These are phyloP conservation scores for Anhinga rufa DNA, from an alignment of 2,113 vertebrate genomes.

Conservation along the genomic window DNA sequence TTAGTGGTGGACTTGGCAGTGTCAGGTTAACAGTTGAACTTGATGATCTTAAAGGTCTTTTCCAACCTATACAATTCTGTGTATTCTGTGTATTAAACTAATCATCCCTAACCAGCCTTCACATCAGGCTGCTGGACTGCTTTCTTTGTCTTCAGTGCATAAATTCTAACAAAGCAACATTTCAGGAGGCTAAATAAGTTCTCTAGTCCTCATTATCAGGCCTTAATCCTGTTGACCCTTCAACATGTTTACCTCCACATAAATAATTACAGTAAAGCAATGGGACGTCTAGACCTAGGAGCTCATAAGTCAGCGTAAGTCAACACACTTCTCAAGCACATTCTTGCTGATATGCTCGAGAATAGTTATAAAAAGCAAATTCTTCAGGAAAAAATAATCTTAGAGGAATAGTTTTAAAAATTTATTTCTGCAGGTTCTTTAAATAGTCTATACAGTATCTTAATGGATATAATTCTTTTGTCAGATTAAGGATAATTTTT, in stretches of 20 bases:
- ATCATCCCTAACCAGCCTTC: background rate
- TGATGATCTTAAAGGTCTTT: too few species aligned
- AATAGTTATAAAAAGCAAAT: background rate
- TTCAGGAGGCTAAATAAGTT: background rate
- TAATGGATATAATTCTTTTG: background rate
- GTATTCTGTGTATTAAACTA: too few species aligned
- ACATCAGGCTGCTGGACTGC: background rate
- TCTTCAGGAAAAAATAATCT: background rate
- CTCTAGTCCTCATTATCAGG: background rate
- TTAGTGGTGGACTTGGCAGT: too few species aligned
- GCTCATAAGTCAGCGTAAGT: background rate
- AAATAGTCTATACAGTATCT: background rate
- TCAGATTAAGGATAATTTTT: background rate
- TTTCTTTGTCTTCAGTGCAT: background rate
- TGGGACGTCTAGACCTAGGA: background rate
- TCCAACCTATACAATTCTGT: too few species aligned
- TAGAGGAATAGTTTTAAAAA: background rate
- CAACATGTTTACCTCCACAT: background rate
- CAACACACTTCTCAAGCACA: background rate
- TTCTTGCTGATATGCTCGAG: background rate
- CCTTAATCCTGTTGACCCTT: background rate
- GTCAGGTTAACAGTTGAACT: too few species aligned
- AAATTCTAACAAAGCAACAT: background rate
- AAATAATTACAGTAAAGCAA: background rate
- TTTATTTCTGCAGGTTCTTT: background rate